Percentiles rank a stretch among this genome's conserved stretches.
phyloP scores from a whole-genome alignment of 2,113 vertebrate genomes.

The Saguinus imperator region DNA sequence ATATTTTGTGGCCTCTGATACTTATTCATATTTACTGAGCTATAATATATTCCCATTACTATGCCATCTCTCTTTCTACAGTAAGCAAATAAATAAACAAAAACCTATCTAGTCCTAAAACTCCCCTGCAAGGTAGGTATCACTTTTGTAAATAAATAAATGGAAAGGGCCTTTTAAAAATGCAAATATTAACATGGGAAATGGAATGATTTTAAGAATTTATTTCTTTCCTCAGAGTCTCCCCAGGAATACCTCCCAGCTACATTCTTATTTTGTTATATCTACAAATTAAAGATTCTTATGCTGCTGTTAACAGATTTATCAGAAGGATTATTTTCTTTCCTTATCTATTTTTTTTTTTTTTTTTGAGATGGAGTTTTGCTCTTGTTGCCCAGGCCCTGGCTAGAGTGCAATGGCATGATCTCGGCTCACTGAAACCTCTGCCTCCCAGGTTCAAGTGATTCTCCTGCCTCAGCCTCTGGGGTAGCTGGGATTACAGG shows the following conservation, averaged over 20 bases:
- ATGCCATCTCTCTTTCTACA: background rate
- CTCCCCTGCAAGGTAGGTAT: background rate
- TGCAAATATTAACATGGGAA: background rate
- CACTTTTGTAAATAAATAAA: slow-evolving; percentile 41
- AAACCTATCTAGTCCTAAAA: background rate
- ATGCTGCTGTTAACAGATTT: background rate
- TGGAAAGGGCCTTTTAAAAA: background rate
- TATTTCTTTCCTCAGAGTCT: slow-evolving; percentile 12
- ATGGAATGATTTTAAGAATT: slow-evolving; percentile 53
- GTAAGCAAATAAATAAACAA: background rate
- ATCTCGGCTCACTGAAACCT: no score
- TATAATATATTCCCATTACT: background rate
- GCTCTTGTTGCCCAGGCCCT: no score
- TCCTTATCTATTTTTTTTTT: no score
- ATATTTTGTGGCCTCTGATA: background rate
- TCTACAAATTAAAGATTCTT: slow-evolving; percentile 52
- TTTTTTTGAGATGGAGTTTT: no score
- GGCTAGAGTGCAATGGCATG: no score
- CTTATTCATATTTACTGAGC: background rate
- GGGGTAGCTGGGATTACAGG: no score
- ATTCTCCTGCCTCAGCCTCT: no score
- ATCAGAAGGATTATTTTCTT: slow-evolving; percentile 42
- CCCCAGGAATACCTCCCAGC: slow-evolving; percentile 32
- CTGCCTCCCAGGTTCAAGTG: no score
- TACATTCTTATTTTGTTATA: slow-evolving; percentile 49